Conservation (phyloP, 2,888 invertebrate species). For the Dynastes hyllus region DNA sequence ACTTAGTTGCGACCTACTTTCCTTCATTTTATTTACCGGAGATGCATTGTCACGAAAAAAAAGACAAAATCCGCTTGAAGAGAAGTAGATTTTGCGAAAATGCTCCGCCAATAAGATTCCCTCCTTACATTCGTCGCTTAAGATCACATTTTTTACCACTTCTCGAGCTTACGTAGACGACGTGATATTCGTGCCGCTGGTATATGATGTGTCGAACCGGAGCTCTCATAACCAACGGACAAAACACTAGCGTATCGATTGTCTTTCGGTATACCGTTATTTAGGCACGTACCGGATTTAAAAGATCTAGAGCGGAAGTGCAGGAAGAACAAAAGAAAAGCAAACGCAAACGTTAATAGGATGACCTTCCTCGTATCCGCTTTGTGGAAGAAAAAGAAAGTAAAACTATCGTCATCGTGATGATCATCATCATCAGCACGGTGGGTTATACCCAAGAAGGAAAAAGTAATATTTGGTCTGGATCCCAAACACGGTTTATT, state of each 20-base stretch:
- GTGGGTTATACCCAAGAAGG: constrained; percentile 51
- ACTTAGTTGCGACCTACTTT: not conserved
- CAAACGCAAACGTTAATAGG: constrained; percentile 40
- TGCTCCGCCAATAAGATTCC: constrained; percentile 27
- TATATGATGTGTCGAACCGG: not conserved
- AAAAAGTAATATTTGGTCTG: constrained; percentile 65
- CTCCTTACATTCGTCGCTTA: constrained; percentile 14
- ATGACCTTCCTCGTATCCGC: not conserved
- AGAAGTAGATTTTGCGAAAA: not conserved
- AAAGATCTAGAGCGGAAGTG: constrained; percentile 29
- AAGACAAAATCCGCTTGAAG: not conserved
- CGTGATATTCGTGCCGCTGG: constrained; percentile 16
- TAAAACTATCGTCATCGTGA: constrained; percentile 27
- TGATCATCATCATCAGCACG: not conserved
- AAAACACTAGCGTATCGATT: constrained; percentile 13
- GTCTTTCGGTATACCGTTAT: constrained; percentile 14
- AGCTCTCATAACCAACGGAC: constrained; percentile 2
- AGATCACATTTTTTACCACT: constrained; percentile 13
- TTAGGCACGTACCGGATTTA: constrained; percentile 42
- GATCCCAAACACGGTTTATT: constrained; percentile 67
- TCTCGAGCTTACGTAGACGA: not conserved
- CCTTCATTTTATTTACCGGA: not conserved
- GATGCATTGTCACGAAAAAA: not conserved
- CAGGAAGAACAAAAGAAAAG: constrained; percentile 33
- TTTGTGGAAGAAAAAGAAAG: not conserved